These are phyloP conservation scores for Spialia ferax DNA, from an alignment of 2,888 invertebrate species.

Conservation along the genomic window DNA sequence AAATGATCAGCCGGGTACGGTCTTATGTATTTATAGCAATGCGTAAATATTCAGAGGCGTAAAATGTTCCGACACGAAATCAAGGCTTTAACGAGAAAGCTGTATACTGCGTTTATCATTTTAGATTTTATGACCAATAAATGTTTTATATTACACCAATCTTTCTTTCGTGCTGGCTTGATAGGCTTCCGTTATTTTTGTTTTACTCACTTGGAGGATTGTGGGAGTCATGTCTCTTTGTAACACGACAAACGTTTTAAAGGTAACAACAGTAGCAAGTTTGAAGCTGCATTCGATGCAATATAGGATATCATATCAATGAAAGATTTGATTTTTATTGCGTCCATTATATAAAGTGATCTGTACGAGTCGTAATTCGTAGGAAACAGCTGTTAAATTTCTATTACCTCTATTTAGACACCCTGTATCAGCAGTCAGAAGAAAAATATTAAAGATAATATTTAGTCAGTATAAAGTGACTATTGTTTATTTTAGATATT, in stretches of 20 bases:
- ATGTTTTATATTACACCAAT: conserved; percentile 50
- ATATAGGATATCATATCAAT: no score
- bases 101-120: conserved; percentile 57
- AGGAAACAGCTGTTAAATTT: no score
- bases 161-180: conserved; percentile 45
- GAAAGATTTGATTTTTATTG: no score
- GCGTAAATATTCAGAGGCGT: conserved; percentile 58
- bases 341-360: no score
- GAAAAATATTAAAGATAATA: no score
- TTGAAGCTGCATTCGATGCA: neutral
- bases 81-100: conserved; percentile 57
- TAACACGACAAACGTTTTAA: neutral
- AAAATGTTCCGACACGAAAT: conserved; percentile 55
- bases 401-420: no score
- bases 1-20: conserved; percentile 45
- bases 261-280: neutral
- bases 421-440: no score
- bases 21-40: conserved; percentile 55
- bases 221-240: neutral
- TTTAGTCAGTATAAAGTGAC: no score
- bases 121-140: conserved; percentile 56
- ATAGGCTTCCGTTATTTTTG: conserved; percentile 14
- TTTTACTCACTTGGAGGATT: neutral
- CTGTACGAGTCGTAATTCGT: no score
- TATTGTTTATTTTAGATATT: neutral